A percentile compares a stretch with the other conserved stretches of the same genome.
Evolutionary conservation across 2,113 vertebrate species (phyloP).

Genomic region (Lophius piscatorius): DNA sequence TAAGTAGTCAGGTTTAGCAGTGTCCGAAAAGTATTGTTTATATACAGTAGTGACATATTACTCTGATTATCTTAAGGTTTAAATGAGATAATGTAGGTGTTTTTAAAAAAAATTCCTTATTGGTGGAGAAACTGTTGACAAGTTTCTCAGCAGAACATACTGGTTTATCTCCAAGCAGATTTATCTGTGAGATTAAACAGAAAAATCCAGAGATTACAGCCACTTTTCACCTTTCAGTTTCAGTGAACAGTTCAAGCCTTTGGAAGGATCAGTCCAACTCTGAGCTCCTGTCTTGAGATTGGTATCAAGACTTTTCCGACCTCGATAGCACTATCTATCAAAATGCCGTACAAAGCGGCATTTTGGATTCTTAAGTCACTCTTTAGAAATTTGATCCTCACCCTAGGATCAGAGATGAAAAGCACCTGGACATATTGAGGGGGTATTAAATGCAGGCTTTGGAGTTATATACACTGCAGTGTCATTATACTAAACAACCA

Average conservation of each 20-base stretch:
- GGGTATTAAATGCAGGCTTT: not conserved
- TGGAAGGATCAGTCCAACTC: slow-evolving; percentile 27
- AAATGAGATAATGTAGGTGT: too few relatives aligned
- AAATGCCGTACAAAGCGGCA: too few relatives aligned
- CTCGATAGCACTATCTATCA: slow-evolving; percentile 6
- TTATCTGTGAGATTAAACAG: slow-evolving; percentile 19
- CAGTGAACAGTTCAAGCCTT: slow-evolving; percentile 16
- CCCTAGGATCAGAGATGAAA: too few relatives aligned
- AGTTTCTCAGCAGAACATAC: slow-evolving; percentile 3
- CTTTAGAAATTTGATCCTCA: too few relatives aligned
- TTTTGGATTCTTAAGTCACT: too few relatives aligned
- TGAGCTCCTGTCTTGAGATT: slow-evolving; percentile 17
- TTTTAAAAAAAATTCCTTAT: too few relatives aligned
- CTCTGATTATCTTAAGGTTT: too few relatives aligned
- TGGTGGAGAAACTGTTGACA: not conserved
- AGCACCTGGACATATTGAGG: not conserved
- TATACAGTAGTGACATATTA: too few relatives aligned
- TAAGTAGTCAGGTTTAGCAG: too few relatives aligned
- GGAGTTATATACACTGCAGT: not conserved
- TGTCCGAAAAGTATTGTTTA: too few relatives aligned
- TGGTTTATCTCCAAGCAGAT: slow-evolving; percentile 1
- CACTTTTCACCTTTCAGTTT: slow-evolving; percentile 9
- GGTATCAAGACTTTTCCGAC: slow-evolving; percentile 15
- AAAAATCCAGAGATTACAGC: slow-evolving; percentile 4
- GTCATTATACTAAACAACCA: not conserved